phyloP scores from a whole-genome alignment of 2,888 invertebrate genomes.

The Theretra japonica region DNA sequence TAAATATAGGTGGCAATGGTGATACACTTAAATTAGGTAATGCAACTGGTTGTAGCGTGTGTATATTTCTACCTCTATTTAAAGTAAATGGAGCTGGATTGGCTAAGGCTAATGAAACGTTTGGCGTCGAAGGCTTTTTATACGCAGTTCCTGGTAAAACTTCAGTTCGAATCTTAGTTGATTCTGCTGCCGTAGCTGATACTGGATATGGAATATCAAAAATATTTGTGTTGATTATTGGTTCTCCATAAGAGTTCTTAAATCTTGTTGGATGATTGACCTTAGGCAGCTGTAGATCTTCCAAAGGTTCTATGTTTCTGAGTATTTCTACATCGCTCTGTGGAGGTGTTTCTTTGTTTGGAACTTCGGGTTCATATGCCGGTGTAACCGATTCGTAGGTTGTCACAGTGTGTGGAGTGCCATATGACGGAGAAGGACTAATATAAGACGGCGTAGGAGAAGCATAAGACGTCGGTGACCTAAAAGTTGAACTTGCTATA shows the following conservation, averaged over 20 bases:
- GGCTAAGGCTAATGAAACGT: slow-evolving; percentile 68
- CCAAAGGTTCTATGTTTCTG: slow-evolving; percentile 53
- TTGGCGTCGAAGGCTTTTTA: slow-evolving; percentile 51
- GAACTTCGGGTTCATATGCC: slow-evolving; percentile 53
- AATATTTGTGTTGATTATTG: slow-evolving; percentile 64
- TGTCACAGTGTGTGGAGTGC: slow-evolving; percentile 50
- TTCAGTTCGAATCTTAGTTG: slow-evolving; percentile 72
- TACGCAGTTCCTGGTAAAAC: slow-evolving; percentile 59
- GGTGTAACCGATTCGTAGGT: slow-evolving; percentile 56
- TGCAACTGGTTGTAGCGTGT: slow-evolving; percentile 84
- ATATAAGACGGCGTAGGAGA: slow-evolving; percentile 47
- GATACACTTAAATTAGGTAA: slow-evolving; percentile 87
- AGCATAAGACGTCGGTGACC: slow-evolving; percentile 51
- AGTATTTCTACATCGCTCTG: slow-evolving; percentile 60
- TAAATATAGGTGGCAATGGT: slow-evolving; percentile 86
- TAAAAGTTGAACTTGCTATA: slow-evolving; percentile 53
- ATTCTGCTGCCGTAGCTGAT: slow-evolving; percentile 74
- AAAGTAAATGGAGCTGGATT: slow-evolving; percentile 77
- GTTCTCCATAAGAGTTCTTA: slow-evolving; percentile 78
- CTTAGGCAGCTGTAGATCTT: slow-evolving; percentile 68
- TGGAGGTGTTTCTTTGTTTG: slow-evolving; percentile 61
- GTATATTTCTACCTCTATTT: slow-evolving; percentile 78
- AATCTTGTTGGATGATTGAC: slow-evolving; percentile 67
- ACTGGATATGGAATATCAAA: slow-evolving; percentile 68
- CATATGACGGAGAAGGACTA: slow-evolving; percentile 51